Evolutionary conservation across 1,140 invertebrate genomes (phyloP).

Genomic region (Nymphalis io): DNA sequence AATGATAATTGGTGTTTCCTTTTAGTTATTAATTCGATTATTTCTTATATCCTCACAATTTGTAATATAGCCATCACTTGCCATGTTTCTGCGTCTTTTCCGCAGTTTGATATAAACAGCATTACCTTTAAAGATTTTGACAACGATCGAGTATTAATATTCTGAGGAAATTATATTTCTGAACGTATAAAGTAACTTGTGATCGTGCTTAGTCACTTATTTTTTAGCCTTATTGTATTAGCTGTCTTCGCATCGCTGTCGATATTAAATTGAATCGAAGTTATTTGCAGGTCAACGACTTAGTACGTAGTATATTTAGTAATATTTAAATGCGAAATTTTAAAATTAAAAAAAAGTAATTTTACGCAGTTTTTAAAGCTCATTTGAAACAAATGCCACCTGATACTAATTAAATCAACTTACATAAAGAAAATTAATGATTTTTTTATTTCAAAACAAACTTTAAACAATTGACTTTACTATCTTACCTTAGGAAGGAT

Average conservation of each 20-base stretch:
- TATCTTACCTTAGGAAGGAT: too few species aligned
- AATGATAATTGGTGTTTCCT: slow-evolving; percentile 33
- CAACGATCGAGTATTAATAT: not conserved
- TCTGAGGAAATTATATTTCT: not conserved
- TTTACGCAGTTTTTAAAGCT: too few species aligned
- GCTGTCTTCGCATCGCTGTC: not conserved
- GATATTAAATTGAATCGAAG: slow-evolving; percentile 2
- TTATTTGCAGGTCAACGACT: slow-evolving; percentile 33
- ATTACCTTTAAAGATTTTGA: not conserved
- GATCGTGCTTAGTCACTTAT: slow-evolving; percentile 35
- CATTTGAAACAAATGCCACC: too few species aligned
- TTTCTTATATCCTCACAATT: slow-evolving; percentile 17
- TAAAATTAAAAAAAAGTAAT: too few species aligned
- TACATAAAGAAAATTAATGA: too few species aligned
- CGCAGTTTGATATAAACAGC: not conserved
- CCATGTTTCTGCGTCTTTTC: not conserved
- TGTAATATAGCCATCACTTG: slow-evolving; percentile 12
- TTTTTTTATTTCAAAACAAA: too few species aligned
- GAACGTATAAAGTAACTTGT: not conserved
- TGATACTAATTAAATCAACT: too few species aligned
- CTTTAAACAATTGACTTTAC: too few species aligned
- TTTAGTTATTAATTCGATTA: slow-evolving; percentile 35
- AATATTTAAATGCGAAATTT: not conserved
- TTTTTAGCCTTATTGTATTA: slow-evolving; percentile 40
- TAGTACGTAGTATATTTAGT: not conserved